Evolutionary conservation across 2,797 vertebrate genomes (phyloP), one percentile per base, ranked within the genome.

Genomic region (Tadarida brasiliensis): DNA sequence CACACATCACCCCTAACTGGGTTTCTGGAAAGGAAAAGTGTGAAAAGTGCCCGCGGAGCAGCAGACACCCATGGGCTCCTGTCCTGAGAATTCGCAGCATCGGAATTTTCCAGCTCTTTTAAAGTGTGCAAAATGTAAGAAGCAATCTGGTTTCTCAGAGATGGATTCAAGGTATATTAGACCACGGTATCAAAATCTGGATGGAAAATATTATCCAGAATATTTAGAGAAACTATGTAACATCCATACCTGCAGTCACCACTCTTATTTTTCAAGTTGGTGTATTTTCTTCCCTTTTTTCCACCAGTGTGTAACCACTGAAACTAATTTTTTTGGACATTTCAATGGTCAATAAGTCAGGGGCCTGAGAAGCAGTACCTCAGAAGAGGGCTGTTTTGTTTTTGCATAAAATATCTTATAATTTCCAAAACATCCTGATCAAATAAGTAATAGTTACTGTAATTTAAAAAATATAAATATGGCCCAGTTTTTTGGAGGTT

Each of bases 221-320:
- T 88, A 77, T 93, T 91, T 68, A 89, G 71, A 61, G 26, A 93
- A 94, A 77, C 17, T 76, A 39, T 14, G 10, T 26, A 91, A 85
- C 74, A 80, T 16, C 6, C 39, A 91, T 81, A 17, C 47, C 93
- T 88, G 49, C 15, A 28, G 71, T 87, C 39, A 5, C 7, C 51
- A 54, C 28, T 88, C 39, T 84, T 24, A 22, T 88, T 94, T 94
- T 94, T 61, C 49, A 68, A 63, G 22, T 90, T 68, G 54, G 24
- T 47, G 20, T 6, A 26, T 70, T 83, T 81, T 84, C 54, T 33
- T 16, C 76, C 76, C n/a, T 67, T 59, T 30, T 33, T 6, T 19
- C 68, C 63, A 17, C 30, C 28, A 84, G 22, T 77, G 10, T 68
- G 22, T 61, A 83, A 61, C 16, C 44, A 54, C 24, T 57, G 35